phyloP scores from a whole-genome alignment of 2,888 invertebrate species.

The Tenthredo scrophulariae region DNA sequence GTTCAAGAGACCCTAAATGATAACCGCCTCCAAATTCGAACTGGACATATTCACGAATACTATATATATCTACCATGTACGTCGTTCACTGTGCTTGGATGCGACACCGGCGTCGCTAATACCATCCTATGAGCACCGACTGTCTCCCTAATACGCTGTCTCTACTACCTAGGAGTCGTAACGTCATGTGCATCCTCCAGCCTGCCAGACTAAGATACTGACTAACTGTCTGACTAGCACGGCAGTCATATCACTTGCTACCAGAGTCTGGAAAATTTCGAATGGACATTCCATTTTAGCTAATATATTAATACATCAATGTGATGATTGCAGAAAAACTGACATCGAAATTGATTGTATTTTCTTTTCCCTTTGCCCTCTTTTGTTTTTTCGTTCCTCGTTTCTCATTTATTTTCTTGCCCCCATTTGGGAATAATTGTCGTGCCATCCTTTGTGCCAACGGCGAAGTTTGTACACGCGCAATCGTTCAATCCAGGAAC shows the following conservation, averaged over 20 bases:
- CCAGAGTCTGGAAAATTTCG: neutral
- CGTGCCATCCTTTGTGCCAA: neutral
- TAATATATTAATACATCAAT: neutral
- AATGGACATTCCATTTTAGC: neutral
- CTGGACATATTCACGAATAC: constrained; percentile 10
- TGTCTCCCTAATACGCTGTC: constrained; percentile 23
- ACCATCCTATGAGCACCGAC: constrained; percentile 32
- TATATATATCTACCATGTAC: neutral
- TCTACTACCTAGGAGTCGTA: constrained; percentile 6
- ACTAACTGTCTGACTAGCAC: constrained; percentile 34
- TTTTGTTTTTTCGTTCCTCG: neutral
- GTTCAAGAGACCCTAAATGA: neutral
- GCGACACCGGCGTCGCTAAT: constrained; percentile 16
- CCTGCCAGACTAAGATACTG: constrained; percentile 42
- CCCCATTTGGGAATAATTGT: neutral
- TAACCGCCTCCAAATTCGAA: neutral
- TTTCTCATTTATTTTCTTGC: neutral
- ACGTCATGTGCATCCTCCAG: constrained; percentile 6
- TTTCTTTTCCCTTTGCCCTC: neutral
- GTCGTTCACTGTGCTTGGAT: neutral
- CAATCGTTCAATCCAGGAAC: neutral
- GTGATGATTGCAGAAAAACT: neutral
- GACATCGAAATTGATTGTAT: neutral
- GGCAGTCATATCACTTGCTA: constrained; percentile 20
- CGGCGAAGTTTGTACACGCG: neutral